phyloP scores from a whole-genome alignment of 2,797 vertebrate species.

The Pantherophis alleghaniensis region DNA sequence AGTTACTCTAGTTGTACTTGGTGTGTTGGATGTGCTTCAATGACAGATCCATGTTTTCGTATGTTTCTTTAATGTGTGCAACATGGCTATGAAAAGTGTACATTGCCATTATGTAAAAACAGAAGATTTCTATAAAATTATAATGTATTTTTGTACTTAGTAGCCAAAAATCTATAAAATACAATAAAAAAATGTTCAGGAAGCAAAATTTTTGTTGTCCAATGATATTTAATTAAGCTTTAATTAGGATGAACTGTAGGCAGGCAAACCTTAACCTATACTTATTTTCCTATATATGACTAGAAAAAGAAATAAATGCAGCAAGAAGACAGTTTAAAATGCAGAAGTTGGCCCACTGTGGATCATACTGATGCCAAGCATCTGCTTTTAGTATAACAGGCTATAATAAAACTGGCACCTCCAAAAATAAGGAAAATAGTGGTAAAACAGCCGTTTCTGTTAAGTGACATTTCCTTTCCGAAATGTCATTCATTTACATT shows the following conservation, averaged over 20 bases:
- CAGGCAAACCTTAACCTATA: not conserved
- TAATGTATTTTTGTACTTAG: not conserved
- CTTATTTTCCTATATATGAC: not conserved
- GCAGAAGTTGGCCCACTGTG: not conserved
- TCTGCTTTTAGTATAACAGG: not conserved
- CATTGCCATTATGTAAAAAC: not conserved
- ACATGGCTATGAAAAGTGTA: not conserved
- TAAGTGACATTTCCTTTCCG: not conserved
- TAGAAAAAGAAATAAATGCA: not conserved
- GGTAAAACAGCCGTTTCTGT: not conserved
- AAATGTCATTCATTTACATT: not conserved
- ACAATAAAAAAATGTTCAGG: not conserved
- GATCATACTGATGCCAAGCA: not conserved
- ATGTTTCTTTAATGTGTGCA: not conserved
- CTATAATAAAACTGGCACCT: not conserved
- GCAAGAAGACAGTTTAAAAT: not conserved
- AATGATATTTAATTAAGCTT: not conserved
- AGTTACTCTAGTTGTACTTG: not conserved
- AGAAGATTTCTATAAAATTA: not conserved
- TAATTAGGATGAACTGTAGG: not conserved
- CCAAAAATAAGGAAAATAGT: not conserved
- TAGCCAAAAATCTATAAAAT: not conserved
- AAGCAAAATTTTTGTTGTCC: not conserved
- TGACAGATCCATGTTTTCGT: not conserved
- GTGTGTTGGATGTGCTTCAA: not conserved